Base-by-base conservation (phyloP, 2,797 vertebrate species). In the Pangasius sanitwongsei region DNA sequence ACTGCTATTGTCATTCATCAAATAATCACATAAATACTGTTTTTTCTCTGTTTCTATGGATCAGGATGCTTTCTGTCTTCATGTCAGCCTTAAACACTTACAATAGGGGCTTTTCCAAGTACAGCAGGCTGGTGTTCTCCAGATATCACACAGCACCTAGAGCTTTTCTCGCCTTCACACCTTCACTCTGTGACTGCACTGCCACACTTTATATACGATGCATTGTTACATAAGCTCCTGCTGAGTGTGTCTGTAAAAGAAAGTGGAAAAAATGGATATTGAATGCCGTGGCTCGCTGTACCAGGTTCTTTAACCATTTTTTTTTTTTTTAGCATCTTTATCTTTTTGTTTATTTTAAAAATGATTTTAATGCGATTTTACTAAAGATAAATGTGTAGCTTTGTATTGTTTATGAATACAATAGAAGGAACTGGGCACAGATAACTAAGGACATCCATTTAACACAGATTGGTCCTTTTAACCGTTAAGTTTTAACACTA, bases 111-210 rank as follows among this genome's bases (percentile, higher is more conserved):
- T 83, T 83, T 55, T 83, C 78, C 48, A 53, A 44, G 50, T 72
- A 65, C 69, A 18, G 20, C 57, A 34, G 53, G 2, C 31, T 41
- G 59, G 48, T 74, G 69, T 72, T 50, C 81, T 37, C 61, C 50
- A 57, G 87, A 59, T 57, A 69, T 86, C 75, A 75, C 74, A 70
- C 6, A 28, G 25, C 37, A 77, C 75, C 53, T 81, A 41, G 61
- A 81, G 77, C 77, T 89, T 72, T 69, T 86, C 84, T 63, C 85
- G 6, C 78, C 85, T 41, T 75, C 85, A 25, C 87, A 88, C 78
- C 20, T 85, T 44, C 20, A 16, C 9, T 63, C 44, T 83, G 57
- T 44, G 67, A 78, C 8, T 55, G 61, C 59, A n/a, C 72, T 57
- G 48, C 72, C 61, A 44, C 72, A n/a, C 59, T 88, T 72, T 65